Conservation (phyloP, 2,888 invertebrate genomes). For the Epistrophe grossulariae region DNA sequence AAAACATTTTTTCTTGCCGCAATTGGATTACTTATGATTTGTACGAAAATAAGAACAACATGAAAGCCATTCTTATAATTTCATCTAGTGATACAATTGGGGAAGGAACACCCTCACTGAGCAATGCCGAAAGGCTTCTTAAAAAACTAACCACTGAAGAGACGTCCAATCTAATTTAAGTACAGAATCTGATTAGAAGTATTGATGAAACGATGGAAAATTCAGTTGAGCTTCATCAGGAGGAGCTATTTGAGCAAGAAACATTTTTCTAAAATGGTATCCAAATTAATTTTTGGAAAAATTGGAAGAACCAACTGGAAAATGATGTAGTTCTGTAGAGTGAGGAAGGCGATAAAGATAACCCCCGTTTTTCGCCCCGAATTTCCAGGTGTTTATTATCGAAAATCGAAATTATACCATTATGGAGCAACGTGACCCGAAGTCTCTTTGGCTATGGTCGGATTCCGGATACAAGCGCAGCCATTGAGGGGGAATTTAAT, state of each 20-base stretch:
- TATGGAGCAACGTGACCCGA: no score
- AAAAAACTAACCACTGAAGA: background rate
- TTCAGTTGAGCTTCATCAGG: no score
- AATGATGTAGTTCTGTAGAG: no score
- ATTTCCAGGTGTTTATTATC: background rate
- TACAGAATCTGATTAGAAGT: no score
- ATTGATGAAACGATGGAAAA: no score
- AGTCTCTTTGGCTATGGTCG: background rate
- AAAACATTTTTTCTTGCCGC: background rate
- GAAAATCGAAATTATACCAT: background rate
- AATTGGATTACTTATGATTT: background rate
- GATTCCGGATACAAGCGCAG: background rate
- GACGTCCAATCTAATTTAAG: background rate
- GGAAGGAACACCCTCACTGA: background rate
- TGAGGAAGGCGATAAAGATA: background rate
- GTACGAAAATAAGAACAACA: rapidly evolving
- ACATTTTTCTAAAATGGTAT: no score
- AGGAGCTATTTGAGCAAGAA: no score
- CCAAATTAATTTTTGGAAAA: background rate
- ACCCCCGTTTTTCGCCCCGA: background rate
- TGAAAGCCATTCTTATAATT: rapidly evolving
- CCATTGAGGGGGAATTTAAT: background rate
- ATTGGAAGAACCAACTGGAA: no score
- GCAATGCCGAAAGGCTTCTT: background rate
- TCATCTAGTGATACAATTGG: background rate